Evolutionary conservation across 2,797 vertebrate species (phyloP).

Genomic region (Spatula versicolor): DNA sequence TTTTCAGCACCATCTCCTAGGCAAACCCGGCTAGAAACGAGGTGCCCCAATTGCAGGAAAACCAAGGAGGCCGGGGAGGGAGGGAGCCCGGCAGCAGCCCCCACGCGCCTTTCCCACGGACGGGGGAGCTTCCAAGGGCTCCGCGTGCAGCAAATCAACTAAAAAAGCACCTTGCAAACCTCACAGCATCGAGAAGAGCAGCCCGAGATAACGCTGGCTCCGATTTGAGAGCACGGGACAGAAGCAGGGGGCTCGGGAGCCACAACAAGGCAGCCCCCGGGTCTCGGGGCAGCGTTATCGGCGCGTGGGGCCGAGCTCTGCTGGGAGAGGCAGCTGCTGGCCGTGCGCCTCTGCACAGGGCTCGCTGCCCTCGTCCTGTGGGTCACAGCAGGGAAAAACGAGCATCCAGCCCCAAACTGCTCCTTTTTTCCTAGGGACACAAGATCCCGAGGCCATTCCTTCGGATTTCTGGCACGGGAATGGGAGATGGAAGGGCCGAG

Average conservation of each 20-base stretch:
- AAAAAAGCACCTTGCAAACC: background rate
- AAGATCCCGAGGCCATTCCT: no score
- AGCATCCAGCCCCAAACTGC: background rate
- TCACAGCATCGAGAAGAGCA: accelerated
- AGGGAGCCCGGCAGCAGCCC: background rate
- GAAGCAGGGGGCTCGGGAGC: accelerated
- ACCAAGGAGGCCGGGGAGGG: background rate
- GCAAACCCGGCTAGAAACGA: accelerated
- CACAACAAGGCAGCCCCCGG: background rate
- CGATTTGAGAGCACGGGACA: accelerated
- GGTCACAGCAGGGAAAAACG: no score
- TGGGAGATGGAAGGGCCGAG: background rate
- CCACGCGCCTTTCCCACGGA: background rate
- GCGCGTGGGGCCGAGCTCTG: background rate
- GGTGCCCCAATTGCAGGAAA: accelerated
- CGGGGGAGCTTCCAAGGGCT: background rate
- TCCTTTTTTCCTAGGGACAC: no score
- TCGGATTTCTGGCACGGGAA: background rate
- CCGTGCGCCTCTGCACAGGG: background rate
- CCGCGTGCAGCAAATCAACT: no score
- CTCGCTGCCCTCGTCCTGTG: accelerated
- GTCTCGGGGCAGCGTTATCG: background rate
- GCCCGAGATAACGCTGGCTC: background rate
- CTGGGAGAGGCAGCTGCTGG: no score
- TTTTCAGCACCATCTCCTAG: background rate